Evolutionary conservation across 2,113 vertebrate species (phyloP), one percentile per base, ranked within the genome.

Genomic region (Progne subis): DNA sequence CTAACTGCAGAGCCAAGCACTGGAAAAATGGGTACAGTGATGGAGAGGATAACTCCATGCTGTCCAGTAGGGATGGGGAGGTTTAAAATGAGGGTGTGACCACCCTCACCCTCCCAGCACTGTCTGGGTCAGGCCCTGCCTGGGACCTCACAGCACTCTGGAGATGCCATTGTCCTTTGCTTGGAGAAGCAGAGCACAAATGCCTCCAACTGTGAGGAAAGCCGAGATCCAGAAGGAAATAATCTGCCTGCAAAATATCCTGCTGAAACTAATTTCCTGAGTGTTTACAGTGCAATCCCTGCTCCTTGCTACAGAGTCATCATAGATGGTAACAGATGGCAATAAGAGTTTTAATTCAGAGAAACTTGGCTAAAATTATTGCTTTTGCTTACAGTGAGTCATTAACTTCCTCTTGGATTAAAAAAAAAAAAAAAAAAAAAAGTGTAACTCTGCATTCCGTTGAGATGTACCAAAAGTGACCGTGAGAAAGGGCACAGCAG

Each of bases 241-340:
- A 81, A 95, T 93, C 93, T 92, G 93, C 52, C 59, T 96, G 85
- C 56, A 94, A 96, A 96, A 94, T 88, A 95, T 90, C 93, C 85
- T 5, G 31, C 88, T 83, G 96, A 96, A 97, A 95, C 85, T 94
- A 61, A 96, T 95, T 96, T 97, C 93, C 95, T 94, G 93, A 74
- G 81, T 86, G 87, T 92, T 96, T 95, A 91, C 82, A 88, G 64
- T 75, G 71, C 82, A 93, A 74, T 93, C 90, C 60, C 56, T 80
- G 56, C 88, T 93, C 92, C 85, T 90, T 90, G 94, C 93, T 81
- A 82, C 61, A 72, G 90, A 96, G 90, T 82, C 94, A 95, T 93
- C 90, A 21, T 84, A 39, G 94, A 94, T 4, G 25, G 61, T 91
- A 97, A 94, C 95, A 97, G 93, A 97, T 96, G 95, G 96, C 91